Conservation (phyloP, 2,888 invertebrate genomes). For the Galeruca laticollis region DNA sequence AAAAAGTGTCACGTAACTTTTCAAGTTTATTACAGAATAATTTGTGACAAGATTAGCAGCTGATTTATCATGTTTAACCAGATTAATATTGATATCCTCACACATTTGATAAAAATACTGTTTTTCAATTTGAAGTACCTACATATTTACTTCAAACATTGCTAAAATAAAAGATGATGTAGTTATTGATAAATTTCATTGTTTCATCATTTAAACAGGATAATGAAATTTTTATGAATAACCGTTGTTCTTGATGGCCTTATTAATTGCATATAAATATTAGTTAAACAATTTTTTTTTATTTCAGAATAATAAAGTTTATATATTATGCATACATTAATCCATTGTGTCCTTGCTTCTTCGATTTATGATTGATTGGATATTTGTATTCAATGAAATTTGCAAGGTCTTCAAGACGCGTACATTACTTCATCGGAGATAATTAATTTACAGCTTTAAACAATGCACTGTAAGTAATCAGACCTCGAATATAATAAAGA, state of each 20-base stretch:
- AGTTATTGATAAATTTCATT: constrained; percentile 36
- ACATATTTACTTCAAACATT: constrained; percentile 22
- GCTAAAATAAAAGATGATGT: constrained; percentile 36
- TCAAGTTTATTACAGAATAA: no score
- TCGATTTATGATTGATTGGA: constrained; percentile 16
- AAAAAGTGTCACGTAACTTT: no score
- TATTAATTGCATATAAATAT: constrained; percentile 6
- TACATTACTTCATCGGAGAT: constrained; percentile 23
- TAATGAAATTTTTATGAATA: background rate
- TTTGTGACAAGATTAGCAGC: constrained; percentile 3
- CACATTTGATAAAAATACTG: constrained; percentile 26
- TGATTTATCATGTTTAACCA: background rate
- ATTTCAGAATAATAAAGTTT: background rate
- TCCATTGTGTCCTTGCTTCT: constrained; percentile 17
- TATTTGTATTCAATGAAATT: constrained; percentile 27
- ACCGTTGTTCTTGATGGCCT: background rate
- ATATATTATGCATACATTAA: background rate
- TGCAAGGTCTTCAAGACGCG: constrained; percentile 26
- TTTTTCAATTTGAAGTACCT: constrained; percentile 14
- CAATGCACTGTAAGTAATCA: background rate
- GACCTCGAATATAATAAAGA: background rate
- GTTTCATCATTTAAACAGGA: constrained; percentile 23
- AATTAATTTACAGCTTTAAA: constrained; percentile 11
- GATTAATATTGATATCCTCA: constrained; percentile 1
- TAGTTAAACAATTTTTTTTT: background rate